These are phyloP conservation scores for Nematolebias whitei DNA, from an alignment of 2,113 vertebrate genomes.

Conservation along the genomic window DNA sequence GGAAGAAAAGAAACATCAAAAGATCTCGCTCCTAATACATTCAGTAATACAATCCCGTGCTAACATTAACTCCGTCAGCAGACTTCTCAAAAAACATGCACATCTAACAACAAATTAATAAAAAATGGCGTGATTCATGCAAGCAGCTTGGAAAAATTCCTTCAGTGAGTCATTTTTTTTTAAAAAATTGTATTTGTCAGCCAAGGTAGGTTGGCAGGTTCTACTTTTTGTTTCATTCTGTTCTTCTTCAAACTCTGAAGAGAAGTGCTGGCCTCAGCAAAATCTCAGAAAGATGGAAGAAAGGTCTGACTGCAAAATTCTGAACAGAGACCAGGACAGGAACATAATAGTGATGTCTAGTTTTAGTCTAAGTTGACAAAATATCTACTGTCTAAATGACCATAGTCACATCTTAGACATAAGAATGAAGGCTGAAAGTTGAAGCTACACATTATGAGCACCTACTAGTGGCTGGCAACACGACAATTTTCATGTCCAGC, in stretches of 20 bases:
- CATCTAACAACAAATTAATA: not conserved
- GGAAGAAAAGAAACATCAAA: not conserved
- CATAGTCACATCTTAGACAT: no score
- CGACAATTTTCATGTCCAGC: no score
- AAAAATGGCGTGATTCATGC: constrained; percentile 5
- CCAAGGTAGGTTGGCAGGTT: constrained; percentile 37
- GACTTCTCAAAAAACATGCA: not conserved
- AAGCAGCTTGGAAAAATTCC: constrained; percentile 8
- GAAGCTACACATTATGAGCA: no score
- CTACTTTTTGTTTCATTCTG: constrained; percentile 12
- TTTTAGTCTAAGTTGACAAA: no score
- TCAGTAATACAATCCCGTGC: not conserved
- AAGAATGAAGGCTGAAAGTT: no score
- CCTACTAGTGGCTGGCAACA: no score
- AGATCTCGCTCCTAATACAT: not conserved
- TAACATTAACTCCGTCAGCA: not conserved
- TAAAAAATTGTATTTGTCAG: constrained; percentile 34
- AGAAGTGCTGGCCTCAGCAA: not conserved
- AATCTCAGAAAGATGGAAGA: no score
- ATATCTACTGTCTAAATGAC: no score
- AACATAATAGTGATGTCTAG: no score
- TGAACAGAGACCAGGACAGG: no score
- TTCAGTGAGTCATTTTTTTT: constrained; percentile 39
- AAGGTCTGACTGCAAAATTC: no score
- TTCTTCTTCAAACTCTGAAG: constrained; percentile 22